Base-by-base conservation (phyloP, 1,140 invertebrate genomes). In the Drosophila willistoni region DNA sequence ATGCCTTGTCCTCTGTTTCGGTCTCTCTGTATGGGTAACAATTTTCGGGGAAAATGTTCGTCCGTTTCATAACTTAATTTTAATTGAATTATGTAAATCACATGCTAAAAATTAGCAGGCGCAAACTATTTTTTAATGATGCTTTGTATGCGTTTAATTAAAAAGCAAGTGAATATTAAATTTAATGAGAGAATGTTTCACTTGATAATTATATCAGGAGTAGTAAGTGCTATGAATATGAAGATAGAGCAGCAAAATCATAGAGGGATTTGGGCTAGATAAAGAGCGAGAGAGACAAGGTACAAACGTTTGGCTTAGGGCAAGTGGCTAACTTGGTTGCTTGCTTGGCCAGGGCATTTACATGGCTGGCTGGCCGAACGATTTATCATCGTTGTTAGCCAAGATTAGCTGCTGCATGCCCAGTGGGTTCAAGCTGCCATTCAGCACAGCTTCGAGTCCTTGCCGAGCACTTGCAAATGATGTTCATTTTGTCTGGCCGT, bases 1-100 rank as follows among this genome's bases (percentile, higher is more conserved):
- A 10, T 5, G 9, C 3, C 36, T 13, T 13, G 39, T 10, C 54
- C 25, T 22, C 25, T 42, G 17, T 59, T 39, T 64, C 25, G 13
- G 13, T 17, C 10, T 10, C 57, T 29, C 17, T 36, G 36, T 13
- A 33, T 36, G 7, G 34, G 14, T 12, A 29, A 33, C 51, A 51
- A 68, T 70, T 78, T 29, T 72, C 68, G 54, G 71, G 25, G 13
- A 33, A 83, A 87, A 83, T 87, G 70, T 83, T 79, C 73, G 68
- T 71, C 70, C 68, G 77, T 89, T 83, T 87, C 80, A 83, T 87
- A 83, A 87, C 83, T 87, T 79, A 83, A 87, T 87, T 87, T 87
- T 87, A 87, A 87, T 87, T 87, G 84, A 87, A 87, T 89, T 86
- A 86, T 86, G 83, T 83, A 86, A 86, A 86, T 86, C 83, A 81